Evolutionary conservation across 2,113 vertebrate species (phyloP).

Genomic region (Podilymbus podiceps): DNA sequence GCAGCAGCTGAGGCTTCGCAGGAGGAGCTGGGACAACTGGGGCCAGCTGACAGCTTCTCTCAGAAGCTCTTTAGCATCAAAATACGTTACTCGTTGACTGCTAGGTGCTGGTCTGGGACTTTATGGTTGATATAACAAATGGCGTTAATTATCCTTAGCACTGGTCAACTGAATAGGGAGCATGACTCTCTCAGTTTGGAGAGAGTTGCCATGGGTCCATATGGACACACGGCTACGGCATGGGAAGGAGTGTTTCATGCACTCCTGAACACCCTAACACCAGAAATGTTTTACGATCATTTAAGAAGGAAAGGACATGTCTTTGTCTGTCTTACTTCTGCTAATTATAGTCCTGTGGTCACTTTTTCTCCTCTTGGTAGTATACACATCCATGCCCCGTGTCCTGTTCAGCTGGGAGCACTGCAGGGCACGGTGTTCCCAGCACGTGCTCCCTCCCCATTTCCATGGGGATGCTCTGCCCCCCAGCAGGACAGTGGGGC

Average conservation of each 20-base stretch:
- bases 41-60: neutral
- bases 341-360: neutral
- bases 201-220: neutral
- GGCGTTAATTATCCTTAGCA: neutral
- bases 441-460: neutral
- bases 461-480: neutral
- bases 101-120: neutral
- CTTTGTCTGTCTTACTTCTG: neutral
- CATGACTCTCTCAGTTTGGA: neutral
- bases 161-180: neutral
- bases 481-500: neutral
- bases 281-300: neutral
- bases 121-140: neutral
- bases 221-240: neutral
- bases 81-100: neutral
- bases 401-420: neutral
- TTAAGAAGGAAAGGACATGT: neutral
- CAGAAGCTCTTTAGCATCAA: neutral
- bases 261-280: neutral
- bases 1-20: neutral
- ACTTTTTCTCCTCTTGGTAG: neutral
- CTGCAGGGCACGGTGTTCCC: neutral
- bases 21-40: neutral
- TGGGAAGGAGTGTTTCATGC: neutral
- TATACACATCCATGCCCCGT: fast-evolving